Conservation (phyloP, 2,888 invertebrate genomes). For the Tiphia femorata region DNA sequence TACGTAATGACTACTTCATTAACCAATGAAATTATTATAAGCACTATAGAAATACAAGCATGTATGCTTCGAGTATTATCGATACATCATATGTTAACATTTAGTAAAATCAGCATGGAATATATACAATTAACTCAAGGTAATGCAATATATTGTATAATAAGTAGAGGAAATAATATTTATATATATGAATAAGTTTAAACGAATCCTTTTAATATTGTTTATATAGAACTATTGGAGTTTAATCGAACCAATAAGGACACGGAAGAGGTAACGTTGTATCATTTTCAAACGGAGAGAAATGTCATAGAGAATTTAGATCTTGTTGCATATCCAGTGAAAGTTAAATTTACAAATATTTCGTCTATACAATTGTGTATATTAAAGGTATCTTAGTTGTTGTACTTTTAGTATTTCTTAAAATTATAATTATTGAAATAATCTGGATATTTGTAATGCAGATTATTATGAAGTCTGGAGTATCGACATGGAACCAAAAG, state of each 20-base stretch:
- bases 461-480: constrained; percentile 49
- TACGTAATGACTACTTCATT: constrained; percentile 72
- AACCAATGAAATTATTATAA: constrained; percentile 45
- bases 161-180: background rate
- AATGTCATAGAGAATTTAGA: constrained; percentile 50
- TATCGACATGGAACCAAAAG: constrained; percentile 51
- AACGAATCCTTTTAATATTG: constrained; percentile 1
- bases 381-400: constrained; percentile 43
- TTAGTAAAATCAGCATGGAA: constrained; percentile 50
- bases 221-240: constrained; percentile 51
- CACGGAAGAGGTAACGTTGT: constrained; percentile 25
- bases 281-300: constrained; percentile 49
- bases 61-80: constrained; percentile 60
- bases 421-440: background rate
- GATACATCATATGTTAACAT: constrained; percentile 50
- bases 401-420: background rate
- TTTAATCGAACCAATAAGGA: constrained; percentile 34
- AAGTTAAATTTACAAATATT: constrained; percentile 40
- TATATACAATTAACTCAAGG: too few species aligned
- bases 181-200: background rate
- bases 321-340: constrained; percentile 50
- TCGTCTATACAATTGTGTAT: constrained; percentile 50
- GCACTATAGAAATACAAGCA: constrained; percentile 59
- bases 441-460: constrained; percentile 14
- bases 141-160: too few species aligned